Percentiles rank a stretch among this genome's conserved stretches.
Conservation (phyloP, 1,140 invertebrate genomes). For the Dinoponera quadriceps region DNA sequence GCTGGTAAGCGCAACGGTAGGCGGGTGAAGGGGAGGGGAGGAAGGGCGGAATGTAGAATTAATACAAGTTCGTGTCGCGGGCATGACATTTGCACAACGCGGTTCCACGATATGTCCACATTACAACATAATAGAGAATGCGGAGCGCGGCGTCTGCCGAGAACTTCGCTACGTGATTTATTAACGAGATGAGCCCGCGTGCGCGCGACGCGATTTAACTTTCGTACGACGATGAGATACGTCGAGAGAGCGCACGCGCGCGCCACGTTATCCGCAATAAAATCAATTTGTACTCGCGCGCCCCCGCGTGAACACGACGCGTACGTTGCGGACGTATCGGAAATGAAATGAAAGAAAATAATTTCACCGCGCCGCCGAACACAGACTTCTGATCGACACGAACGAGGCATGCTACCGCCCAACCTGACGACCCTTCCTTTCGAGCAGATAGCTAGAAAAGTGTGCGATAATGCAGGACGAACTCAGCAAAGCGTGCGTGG, state of each 20-base stretch:
- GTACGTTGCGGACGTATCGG: neutral
- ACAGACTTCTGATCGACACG: too few relatives aligned
- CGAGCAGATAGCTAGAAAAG: conserved; percentile 40
- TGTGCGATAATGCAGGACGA: conserved; percentile 43
- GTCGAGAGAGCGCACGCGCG: neutral
- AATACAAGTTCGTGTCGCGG: conserved; percentile 49
- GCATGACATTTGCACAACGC: conserved; percentile 23
- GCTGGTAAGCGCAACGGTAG: conserved; percentile 17
- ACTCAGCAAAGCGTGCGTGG: neutral
- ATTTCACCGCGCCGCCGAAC: too few relatives aligned
- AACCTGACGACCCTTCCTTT: neutral
- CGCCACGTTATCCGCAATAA: conserved; percentile 32
- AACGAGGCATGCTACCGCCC: neutral
- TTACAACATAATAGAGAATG: conserved; percentile 34
- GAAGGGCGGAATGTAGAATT: conserved; percentile 41
- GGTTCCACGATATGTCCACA: conserved; percentile 24
- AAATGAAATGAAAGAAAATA: neutral
- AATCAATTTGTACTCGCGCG: conserved; percentile 45
- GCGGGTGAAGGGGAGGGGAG: neutral
- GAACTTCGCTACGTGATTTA: conserved; percentile 66
- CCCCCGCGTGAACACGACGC: too few relatives aligned
- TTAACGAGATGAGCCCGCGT: conserved; percentile 49
- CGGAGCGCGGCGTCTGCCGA: conserved; percentile 25
- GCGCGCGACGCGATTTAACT: conserved; percentile 28
- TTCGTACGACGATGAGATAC: conserved; percentile 4